Evolutionary conservation across 2,797 vertebrate genomes (phyloP).

Genomic region (Myotis pilosus): DNA sequence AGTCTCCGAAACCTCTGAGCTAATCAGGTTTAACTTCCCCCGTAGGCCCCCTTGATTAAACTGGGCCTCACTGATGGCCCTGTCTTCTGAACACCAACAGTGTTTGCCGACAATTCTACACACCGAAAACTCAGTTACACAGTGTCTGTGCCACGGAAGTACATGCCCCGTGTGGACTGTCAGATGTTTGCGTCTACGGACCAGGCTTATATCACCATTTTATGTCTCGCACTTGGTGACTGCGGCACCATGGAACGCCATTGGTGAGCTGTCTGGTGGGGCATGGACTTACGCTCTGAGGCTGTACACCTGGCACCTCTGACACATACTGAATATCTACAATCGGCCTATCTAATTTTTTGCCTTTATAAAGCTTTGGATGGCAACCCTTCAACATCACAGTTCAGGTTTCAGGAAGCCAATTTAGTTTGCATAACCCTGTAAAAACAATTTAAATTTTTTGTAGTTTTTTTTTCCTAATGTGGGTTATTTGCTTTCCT

Average conservation of each 20-base stretch:
- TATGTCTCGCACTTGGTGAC: background rate
- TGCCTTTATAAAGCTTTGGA: background rate
- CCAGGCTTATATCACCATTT: background rate
- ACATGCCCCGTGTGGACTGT: background rate
- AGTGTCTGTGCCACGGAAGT: background rate
- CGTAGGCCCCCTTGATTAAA: background rate
- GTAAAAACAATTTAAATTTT: constrained; percentile 23
- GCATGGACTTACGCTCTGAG: background rate
- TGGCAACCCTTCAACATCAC: background rate
- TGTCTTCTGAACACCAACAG: background rate
- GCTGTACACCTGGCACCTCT: background rate
- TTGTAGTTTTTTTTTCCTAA: background rate
- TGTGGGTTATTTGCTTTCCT: background rate
- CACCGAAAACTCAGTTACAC: background rate
- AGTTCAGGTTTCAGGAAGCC: background rate
- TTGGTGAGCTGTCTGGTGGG: background rate
- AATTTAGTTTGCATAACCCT: background rate
- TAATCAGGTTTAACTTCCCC: background rate
- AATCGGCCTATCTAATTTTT: background rate
- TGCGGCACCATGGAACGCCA: constrained; percentile 36
- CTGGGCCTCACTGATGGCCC: background rate
- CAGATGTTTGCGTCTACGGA: background rate
- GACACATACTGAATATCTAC: background rate
- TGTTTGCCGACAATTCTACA: background rate
- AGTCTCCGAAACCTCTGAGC: background rate